These are phyloP conservation scores for Polypterus senegalus DNA, from an alignment of 2,113 vertebrate species.

Conservation along the genomic window DNA sequence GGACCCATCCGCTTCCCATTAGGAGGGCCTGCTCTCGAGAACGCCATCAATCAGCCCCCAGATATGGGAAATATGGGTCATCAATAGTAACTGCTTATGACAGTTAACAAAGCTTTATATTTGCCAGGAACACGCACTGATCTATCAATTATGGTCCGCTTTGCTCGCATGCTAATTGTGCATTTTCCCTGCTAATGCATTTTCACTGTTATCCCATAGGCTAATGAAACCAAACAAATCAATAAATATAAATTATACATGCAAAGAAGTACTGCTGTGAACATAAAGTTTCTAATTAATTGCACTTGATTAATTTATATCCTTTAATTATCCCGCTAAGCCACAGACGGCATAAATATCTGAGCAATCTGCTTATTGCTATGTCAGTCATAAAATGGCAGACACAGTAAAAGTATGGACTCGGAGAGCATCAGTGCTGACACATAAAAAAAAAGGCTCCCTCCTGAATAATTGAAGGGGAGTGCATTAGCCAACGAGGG, in stretches of 20 bases:
- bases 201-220: conserved; percentile 97
- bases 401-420: conserved; percentile 83
- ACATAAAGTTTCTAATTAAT: conserved; percentile 99
- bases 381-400: conserved; percentile 97
- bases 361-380: conserved; percentile 98
- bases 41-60: conserved; percentile 82
- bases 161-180: conserved; percentile 88
- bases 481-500: conserved; percentile 75
- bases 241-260: conserved; percentile 99
- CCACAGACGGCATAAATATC: conserved; percentile 99
- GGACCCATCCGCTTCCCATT: conserved; percentile 91
- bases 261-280: conserved; percentile 97
- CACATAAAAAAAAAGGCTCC: conserved; percentile 63
- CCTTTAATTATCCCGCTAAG: conserved; percentile 98
- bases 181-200: conserved; percentile 99
- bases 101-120: conserved; percentile 98
- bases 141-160: conserved; percentile 91
- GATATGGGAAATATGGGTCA: conserved; percentile 92
- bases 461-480: conserved; percentile 78
- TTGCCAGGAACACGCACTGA: conserved; percentile 86
- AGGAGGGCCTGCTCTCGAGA: conserved; percentile 80
- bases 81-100: conserved; percentile 97
- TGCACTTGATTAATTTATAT: conserved; percentile 99
- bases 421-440: conserved; percentile 61
- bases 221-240: conserved; percentile 99